phyloP scores from a whole-genome alignment of 2,797 vertebrate genomes.

The Podargus strigoides region DNA sequence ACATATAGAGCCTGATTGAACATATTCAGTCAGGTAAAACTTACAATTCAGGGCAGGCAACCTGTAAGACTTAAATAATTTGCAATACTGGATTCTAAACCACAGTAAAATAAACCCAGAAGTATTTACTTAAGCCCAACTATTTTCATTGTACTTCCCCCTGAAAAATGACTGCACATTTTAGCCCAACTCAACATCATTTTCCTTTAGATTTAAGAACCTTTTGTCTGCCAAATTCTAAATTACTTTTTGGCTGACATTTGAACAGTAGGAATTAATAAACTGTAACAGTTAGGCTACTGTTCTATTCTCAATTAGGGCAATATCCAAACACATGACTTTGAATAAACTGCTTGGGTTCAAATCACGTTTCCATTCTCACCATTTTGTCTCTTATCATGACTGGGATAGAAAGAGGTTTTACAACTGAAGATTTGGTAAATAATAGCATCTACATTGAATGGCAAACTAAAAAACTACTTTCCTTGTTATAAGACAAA shows the following conservation, averaged over 20 bases:
- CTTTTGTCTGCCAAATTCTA: neutral
- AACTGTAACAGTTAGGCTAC: neutral
- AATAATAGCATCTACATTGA: neutral
- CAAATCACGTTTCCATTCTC: neutral
- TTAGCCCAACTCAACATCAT: neutral
- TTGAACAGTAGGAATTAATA: neutral
- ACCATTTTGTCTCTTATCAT: neutral
- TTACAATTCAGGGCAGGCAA: neutral
- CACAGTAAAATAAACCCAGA: neutral
- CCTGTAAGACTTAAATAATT: neutral
- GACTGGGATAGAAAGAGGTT: neutral
- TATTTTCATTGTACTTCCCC: neutral
- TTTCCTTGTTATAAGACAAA: neutral
- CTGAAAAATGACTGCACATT: neutral
- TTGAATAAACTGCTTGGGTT: neutral
- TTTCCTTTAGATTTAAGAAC: neutral
- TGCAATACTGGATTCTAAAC: neutral
- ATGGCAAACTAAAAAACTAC: neutral
- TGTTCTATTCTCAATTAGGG: neutral
- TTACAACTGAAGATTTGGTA: neutral
- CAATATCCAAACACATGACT: neutral
- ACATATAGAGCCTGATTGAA: accelerated
- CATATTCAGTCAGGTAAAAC: neutral
- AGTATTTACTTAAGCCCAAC: neutral
- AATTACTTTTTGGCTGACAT: neutral